Conservation (phyloP, 2,113 vertebrate species). For the Scytalopus superciliaris region DNA sequence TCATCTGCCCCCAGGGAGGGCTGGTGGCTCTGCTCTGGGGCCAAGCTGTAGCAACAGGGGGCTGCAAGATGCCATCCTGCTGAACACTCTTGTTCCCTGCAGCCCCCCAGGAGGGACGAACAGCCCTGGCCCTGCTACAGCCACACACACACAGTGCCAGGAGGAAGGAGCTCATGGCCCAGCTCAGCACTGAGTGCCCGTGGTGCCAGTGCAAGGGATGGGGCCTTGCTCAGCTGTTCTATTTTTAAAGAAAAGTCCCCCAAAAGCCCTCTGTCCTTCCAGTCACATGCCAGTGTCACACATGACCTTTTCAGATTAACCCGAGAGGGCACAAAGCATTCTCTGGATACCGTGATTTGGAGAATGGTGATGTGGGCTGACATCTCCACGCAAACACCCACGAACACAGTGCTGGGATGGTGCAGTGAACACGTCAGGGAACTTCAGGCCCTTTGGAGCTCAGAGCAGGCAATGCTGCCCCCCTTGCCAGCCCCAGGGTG, state of each 20-base stretch:
- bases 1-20: not conserved
- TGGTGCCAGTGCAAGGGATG: accelerated
- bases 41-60: not conserved
- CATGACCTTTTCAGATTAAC: not conserved
- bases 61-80: accelerated
- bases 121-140: not conserved
- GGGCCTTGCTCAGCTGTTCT: not conserved
- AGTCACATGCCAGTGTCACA: not conserved
- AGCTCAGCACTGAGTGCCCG: accelerated
- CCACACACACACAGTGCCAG: accelerated
- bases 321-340: not conserved
- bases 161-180: accelerated
- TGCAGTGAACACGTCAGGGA: accelerated
- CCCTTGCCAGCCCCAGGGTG: accelerated
- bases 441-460: accelerated
- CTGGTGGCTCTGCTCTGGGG: not conserved
- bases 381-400: not conserved
- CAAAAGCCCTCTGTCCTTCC: not conserved
- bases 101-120: not conserved
- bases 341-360: accelerated
- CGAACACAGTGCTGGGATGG: not conserved
- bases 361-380: not conserved
- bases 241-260: not conserved
- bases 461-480: not conserved
- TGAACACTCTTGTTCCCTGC: accelerated